phyloP scores from a whole-genome alignment of 1,140 invertebrate species.

The Eriosoma lanigerum region DNA sequence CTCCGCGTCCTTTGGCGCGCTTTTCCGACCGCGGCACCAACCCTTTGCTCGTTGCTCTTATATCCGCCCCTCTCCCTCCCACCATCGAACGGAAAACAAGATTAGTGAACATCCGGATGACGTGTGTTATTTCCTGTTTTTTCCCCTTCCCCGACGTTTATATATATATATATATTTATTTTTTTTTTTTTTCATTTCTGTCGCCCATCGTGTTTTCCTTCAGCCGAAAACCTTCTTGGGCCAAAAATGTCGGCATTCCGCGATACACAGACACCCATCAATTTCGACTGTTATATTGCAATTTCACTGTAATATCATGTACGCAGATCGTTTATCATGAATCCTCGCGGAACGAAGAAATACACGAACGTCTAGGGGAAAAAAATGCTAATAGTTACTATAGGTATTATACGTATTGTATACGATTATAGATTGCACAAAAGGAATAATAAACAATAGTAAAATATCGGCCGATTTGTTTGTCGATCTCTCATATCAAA shows the following conservation, averaged over 20 bases:
- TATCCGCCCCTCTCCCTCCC: not conserved
- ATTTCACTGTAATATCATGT: not conserved
- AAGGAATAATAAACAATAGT: too few relatives aligned
- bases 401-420: too few relatives aligned
- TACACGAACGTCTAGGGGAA: too few relatives aligned
- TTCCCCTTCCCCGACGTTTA: not conserved
- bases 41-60: not conserved
- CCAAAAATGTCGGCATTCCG: conserved; percentile 22
- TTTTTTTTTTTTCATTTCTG: not conserved
- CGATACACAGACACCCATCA: conserved; percentile 14
- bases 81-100: conserved; percentile 39
- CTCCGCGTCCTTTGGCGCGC: not conserved
- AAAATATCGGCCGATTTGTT: too few relatives aligned
- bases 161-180: too few relatives aligned
- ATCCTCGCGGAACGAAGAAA: too few relatives aligned
- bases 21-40: not conserved
- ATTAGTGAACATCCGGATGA: conserved; percentile 43
- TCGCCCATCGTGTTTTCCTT: too few relatives aligned
- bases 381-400: too few relatives aligned
- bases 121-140: conserved; percentile 29
- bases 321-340: too few relatives aligned
- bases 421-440: too few relatives aligned
- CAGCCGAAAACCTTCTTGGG: not conserved
- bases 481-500: too few relatives aligned
- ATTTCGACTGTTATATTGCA: conserved; percentile 30